Base-by-base conservation (phyloP, 2,797 vertebrate species). In the Urosaurus nigricauda region DNA sequence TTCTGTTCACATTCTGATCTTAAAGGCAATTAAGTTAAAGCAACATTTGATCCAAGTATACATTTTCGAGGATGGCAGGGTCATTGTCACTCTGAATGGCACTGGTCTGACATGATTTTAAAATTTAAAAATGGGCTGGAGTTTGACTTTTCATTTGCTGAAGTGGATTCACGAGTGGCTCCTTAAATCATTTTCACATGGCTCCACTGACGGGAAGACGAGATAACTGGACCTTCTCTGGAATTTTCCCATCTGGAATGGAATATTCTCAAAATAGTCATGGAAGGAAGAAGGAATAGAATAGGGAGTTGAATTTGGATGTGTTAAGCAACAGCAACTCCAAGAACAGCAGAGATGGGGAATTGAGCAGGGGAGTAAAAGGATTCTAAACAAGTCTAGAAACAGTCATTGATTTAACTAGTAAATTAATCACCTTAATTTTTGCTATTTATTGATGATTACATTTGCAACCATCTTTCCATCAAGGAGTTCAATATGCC, bases 21-120 rank as follows among this genome's bases (percentile, higher is more conserved):
- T 47, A 92, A 93, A 93, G 87, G 43, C 7, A 89, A 93, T 89
- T 89, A 90, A 35, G 75, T 90, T 37, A 0, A 14, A 85, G 90
- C 70, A 51, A 90, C 89, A 73, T 73, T 5, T 19, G 5, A 58
- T 9, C 53, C 0, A 65, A 53, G 17, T 43, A 83, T 47, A 90
- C 14, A 58, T 88, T 92, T 88, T 88, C 89, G 17, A 88, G 6
- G 85, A 89, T 32, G 35, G 68, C 68, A 79, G 26, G 91, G 56
- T 35, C 32, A 83, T 37, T 91, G 84, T 16, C 84, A 90, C 24
- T 85, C 86, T 74, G 87, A 94, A 86, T 53, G 88, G 37, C 90
- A 24, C 11, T 83, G 8, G 24, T 6, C 47, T 88, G 63, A 80
- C 8, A 58, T 75, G 88, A 90, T 51, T 32, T 60, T 58, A 51